These are phyloP conservation scores for Zoanthus gigantus DNA, from an alignment of 92 coral and sea anemone species.

Conservation along the genomic window DNA sequence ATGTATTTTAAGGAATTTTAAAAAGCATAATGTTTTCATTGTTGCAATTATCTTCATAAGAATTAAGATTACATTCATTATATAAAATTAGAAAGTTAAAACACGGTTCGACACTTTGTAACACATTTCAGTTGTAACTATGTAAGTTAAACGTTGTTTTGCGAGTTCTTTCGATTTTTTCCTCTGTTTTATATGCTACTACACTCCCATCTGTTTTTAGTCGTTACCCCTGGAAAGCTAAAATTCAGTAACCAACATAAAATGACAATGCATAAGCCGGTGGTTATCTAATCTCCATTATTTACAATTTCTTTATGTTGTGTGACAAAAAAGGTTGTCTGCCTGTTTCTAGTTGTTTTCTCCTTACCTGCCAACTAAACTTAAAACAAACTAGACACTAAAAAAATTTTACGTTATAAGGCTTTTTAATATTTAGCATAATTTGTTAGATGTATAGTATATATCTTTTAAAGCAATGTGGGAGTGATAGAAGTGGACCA, in stretches of 20 bases:
- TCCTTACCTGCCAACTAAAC: too few relatives aligned
- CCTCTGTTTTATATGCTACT: neutral
- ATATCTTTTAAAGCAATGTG: neutral
- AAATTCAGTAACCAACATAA: too few relatives aligned
- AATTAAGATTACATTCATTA: neutral
- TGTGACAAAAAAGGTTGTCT: too few relatives aligned
- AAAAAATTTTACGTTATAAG: too few relatives aligned
- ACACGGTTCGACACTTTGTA: neutral
- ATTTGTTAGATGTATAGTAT: neutral
- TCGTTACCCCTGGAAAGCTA: neutral
- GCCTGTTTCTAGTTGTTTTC: too few relatives aligned
- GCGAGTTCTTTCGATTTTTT: neutral
- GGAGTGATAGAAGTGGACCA: slow-evolving; percentile 14
- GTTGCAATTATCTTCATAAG: neutral
- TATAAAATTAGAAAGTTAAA: neutral
- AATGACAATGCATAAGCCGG: too few relatives aligned
- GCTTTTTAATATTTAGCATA: neutral
- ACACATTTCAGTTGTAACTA: neutral
- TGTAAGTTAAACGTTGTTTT: neutral
- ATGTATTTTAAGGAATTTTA: neutral
- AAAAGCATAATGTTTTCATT: neutral
- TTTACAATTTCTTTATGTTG: too few relatives aligned
- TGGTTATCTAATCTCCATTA: too few relatives aligned
- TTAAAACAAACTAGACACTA: too few relatives aligned
- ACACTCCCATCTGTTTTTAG: neutral